These are phyloP conservation scores for Melangyna quadrimaculata DNA, from an alignment of 2,888 invertebrate genomes.

Conservation along the genomic window DNA sequence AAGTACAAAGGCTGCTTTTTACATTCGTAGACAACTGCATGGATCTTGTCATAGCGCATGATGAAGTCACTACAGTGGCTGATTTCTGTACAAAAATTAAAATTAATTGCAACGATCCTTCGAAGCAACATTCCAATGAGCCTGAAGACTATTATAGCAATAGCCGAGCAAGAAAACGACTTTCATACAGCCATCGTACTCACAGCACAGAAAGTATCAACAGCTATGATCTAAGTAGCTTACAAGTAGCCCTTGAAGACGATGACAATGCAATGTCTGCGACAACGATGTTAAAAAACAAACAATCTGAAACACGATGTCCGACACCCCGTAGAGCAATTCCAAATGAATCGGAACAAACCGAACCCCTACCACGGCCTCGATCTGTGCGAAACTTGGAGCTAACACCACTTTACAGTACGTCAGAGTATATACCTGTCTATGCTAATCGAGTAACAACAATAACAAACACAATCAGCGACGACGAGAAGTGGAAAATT, in stretches of 20 bases:
- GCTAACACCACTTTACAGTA: slow-evolving; percentile 78
- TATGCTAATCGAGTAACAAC: slow-evolving; percentile 79
- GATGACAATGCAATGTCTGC: slow-evolving; percentile 74
- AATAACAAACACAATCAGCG: slow-evolving; percentile 78
- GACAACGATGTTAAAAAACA: slow-evolving; percentile 16
- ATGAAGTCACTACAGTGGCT: slow-evolving; percentile 83
- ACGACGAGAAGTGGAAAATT: slow-evolving; percentile 81
- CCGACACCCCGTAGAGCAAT: slow-evolving; percentile 74
- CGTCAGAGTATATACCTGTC: slow-evolving; percentile 79
- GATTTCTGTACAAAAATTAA: slow-evolving; percentile 80
- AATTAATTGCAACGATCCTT: slow-evolving; percentile 74
- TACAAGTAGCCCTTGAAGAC: slow-evolving; percentile 76
- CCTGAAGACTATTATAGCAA: slow-evolving; percentile 62
- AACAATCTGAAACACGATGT: slow-evolving; percentile 72
- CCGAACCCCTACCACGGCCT: slow-evolving; percentile 9
- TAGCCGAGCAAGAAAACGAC: slow-evolving; percentile 75
- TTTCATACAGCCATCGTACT: slow-evolving; percentile 78
- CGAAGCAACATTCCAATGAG: slow-evolving; percentile 18
- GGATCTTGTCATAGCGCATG: slow-evolving; percentile 85
- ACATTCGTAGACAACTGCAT: slow-evolving; percentile 81
- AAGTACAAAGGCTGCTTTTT: slow-evolving; percentile 83
- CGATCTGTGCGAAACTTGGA: slow-evolving; percentile 78
- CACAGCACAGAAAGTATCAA: slow-evolving; percentile 78
- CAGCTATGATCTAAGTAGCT: slow-evolving; percentile 76
- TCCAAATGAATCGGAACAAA: slow-evolving; percentile 72